Evolutionary conservation across 2,113 vertebrate species (phyloP).

Genomic region (Alosa alosa): DNA sequence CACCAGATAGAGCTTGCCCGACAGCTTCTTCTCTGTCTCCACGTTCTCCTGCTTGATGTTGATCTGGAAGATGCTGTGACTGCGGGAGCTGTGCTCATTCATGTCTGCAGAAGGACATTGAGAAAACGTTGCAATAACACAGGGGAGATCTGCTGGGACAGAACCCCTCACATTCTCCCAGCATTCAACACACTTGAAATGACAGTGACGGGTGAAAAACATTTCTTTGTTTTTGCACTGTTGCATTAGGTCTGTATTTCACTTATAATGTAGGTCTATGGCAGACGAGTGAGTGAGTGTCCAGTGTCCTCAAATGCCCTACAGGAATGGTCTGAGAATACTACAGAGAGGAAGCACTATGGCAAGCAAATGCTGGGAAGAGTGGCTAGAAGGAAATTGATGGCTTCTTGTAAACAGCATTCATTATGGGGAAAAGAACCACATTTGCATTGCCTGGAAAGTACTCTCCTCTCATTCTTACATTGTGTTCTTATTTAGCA

Average conservation of each 20-base stretch:
- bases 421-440: not conserved
- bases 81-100: conserved; percentile 98
- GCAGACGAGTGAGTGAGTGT: not conserved
- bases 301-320: not conserved
- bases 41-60: conserved; percentile 97
- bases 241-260: not conserved
- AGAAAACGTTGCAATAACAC: not conserved
- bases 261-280: not conserved
- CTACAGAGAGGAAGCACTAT: not conserved
- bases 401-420: not conserved
- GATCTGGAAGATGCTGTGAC: conserved; percentile 96
- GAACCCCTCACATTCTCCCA: not conserved
- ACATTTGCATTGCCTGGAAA: not conserved
- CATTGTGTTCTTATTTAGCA: not conserved
- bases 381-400: not conserved
- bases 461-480: not conserved
- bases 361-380: not conserved
- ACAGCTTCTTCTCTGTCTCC: conserved; percentile 93
- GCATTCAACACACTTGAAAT: not conserved
- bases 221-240: not conserved
- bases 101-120: conserved; percentile 76
- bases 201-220: not conserved
- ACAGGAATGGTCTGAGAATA: not conserved
- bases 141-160: not conserved
- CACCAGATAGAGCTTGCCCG: conserved; percentile 94